A percentile compares a stretch with the other conserved stretches of the same genome.
phyloP scores from a whole-genome alignment of 1,140 invertebrate species.

The Pseudomyrmex pallidus region DNA sequence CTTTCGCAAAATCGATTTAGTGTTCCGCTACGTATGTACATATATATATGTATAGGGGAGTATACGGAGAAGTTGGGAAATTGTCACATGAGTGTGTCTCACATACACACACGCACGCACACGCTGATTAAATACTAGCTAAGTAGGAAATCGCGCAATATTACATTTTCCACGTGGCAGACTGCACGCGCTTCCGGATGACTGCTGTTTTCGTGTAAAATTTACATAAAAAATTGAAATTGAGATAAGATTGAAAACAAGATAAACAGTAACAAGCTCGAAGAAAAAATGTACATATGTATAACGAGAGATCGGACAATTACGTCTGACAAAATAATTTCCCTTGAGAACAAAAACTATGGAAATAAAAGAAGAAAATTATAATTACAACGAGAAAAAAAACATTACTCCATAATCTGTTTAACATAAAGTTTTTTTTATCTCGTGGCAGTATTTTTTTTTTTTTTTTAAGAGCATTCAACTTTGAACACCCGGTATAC shows the following conservation, averaged over 20 bases:
- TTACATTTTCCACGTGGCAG: background rate
- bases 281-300: no score
- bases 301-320: background rate
- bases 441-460: no score
- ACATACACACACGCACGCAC: background rate
- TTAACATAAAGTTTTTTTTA: no score
- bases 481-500: slow-evolving; percentile 18
- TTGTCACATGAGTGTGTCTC: background rate
- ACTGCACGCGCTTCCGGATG: background rate
- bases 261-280: background rate
- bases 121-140: background rate
- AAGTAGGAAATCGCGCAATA: slow-evolving; percentile 3
- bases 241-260: background rate
- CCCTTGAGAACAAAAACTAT: background rate
- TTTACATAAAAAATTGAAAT: background rate
- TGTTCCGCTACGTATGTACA: no score
- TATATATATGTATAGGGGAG: background rate
- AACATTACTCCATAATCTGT: no score
- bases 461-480: slow-evolving; percentile 1
- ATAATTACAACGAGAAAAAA: no score
- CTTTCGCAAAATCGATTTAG: no score
- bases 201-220: background rate
- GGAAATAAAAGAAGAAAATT: background rate
- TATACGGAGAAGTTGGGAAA: background rate
- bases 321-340: background rate